Percentiles rank a stretch among this genome's conserved stretches.
Evolutionary conservation across 2,113 vertebrate species (phyloP).

Genomic region (Rhinolophus sinicus): DNA sequence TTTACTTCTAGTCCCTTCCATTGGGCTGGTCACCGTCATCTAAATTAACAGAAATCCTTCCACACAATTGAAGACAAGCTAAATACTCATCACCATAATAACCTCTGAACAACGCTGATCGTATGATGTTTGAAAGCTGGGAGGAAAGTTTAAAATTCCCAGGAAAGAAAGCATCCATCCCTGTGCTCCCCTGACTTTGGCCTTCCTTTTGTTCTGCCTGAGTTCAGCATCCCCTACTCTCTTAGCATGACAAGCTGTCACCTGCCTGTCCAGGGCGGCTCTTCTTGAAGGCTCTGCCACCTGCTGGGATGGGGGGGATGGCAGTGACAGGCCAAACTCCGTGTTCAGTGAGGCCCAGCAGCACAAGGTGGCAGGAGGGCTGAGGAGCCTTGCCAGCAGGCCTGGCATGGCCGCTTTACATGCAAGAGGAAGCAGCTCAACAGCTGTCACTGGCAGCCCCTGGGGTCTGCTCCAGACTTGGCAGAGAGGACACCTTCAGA

Average conservation of each 20-base stretch:
- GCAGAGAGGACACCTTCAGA: conserved; percentile 73
- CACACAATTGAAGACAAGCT: conserved; percentile 34
- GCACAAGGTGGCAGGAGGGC: conserved; percentile 63
- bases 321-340: conserved; percentile 8
- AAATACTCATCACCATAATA: conserved; percentile 30
- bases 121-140: neutral
- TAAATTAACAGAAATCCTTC: conserved; percentile 28
- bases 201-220: neutral
- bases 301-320: conserved; percentile 33
- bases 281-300: conserved; percentile 35
- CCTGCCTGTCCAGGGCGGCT: conserved; percentile 38
- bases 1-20: neutral
- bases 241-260: conserved; percentile 69
- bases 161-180: neutral
- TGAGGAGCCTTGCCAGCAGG: neutral
- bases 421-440: conserved; percentile 66
- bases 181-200: neutral
- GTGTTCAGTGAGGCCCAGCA: conserved; percentile 52
- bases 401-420: conserved; percentile 55
- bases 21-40: neutral
- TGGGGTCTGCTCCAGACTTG: conserved; percentile 67
- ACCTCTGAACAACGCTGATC: neutral
- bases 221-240: neutral
- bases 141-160: neutral
- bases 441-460: conserved; percentile 76